A percentile compares a stretch with the other conserved stretches of the same genome.
Evolutionary conservation across 2,888 invertebrate species (phyloP).

Genomic region (Rotaria sp.): DNA sequence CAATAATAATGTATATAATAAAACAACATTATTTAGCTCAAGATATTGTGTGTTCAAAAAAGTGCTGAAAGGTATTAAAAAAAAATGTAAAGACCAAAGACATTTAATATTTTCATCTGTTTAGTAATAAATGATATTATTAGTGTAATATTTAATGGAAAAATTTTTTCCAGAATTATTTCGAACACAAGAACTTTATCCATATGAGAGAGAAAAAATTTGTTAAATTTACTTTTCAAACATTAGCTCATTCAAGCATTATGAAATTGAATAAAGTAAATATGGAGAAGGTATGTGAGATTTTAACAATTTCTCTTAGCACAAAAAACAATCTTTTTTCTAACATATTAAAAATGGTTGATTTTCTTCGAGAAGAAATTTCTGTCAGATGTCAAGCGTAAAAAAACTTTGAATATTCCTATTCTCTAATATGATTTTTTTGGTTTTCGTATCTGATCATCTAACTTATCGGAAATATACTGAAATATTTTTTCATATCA

Average conservation of each 20-base stretch:
- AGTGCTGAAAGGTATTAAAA: slow-evolving; percentile 53
- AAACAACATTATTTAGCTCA: slow-evolving; percentile 82
- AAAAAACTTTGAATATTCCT: too few relatives aligned
- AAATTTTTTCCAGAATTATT: slow-evolving; percentile 69
- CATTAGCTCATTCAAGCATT: slow-evolving; percentile 78
- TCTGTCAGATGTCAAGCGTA: too few relatives aligned
- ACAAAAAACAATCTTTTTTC: too few relatives aligned
- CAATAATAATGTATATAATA: slow-evolving; percentile 80
- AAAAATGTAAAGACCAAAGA: slow-evolving; percentile 42
- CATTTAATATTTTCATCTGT: slow-evolving; percentile 43
- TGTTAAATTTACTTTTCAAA: slow-evolving; percentile 71
- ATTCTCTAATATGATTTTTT: too few relatives aligned
- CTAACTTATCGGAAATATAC: too few relatives aligned
- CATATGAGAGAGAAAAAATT: slow-evolving; percentile 60
- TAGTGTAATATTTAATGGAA: slow-evolving; percentile 71
- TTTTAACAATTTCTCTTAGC: too few relatives aligned
- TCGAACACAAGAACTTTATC: slow-evolving; percentile 59
- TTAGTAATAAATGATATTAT: slow-evolving; percentile 81
- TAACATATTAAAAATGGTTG: too few relatives aligned
- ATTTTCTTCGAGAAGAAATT: too few relatives aligned
- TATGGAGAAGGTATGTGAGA: slow-evolving; percentile 68
- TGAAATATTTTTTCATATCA: too few relatives aligned
- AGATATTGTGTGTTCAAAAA: slow-evolving; percentile 53
- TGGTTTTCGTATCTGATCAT: too few relatives aligned
- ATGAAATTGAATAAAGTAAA: slow-evolving; percentile 83